phyloP scores from a whole-genome alignment of 1,140 invertebrate genomes.

The Uloborus diversus region DNA sequence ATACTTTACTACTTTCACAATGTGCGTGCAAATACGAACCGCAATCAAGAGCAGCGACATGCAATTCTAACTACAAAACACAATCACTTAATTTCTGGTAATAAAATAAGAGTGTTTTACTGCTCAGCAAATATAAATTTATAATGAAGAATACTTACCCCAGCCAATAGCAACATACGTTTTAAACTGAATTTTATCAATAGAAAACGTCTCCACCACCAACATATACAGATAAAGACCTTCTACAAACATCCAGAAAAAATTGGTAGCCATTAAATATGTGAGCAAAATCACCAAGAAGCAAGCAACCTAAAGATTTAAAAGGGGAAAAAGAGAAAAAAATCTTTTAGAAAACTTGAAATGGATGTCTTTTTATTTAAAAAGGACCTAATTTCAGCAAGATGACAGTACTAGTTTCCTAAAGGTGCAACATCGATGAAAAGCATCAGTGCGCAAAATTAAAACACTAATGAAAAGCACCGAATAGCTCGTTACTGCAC shows the following conservation, averaged over 20 bases:
- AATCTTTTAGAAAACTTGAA: too few species aligned
- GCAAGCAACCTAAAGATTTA: slow-evolving; percentile 57
- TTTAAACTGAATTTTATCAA: slow-evolving; percentile 87
- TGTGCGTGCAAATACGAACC: too few species aligned
- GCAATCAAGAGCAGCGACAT: not conserved
- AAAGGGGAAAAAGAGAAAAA: too few species aligned
- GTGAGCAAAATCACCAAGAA: slow-evolving; percentile 73
- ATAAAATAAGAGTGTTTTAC: not conserved
- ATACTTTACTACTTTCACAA: too few species aligned
- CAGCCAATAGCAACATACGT: slow-evolving; percentile 89
- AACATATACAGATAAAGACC: slow-evolving; percentile 92
- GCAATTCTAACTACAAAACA: not conserved
- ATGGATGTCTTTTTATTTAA: too few species aligned
- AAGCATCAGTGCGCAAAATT: too few species aligned
- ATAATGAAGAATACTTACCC: slow-evolving; percentile 72
- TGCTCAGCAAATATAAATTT: not conserved
- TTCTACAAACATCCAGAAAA: slow-evolving; percentile 99
- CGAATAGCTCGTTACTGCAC: too few species aligned
- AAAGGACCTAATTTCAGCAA: too few species aligned
- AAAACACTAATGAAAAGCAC: too few species aligned
- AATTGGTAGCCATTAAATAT: slow-evolving; percentile 92
- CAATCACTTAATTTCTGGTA: not conserved
- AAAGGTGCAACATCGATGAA: too few species aligned
- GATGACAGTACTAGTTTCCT: too few species aligned
- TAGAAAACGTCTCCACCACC: slow-evolving; percentile 90